Conservation (phyloP, 2,113 vertebrate genomes). For the Notarius lentiginosus region DNA sequence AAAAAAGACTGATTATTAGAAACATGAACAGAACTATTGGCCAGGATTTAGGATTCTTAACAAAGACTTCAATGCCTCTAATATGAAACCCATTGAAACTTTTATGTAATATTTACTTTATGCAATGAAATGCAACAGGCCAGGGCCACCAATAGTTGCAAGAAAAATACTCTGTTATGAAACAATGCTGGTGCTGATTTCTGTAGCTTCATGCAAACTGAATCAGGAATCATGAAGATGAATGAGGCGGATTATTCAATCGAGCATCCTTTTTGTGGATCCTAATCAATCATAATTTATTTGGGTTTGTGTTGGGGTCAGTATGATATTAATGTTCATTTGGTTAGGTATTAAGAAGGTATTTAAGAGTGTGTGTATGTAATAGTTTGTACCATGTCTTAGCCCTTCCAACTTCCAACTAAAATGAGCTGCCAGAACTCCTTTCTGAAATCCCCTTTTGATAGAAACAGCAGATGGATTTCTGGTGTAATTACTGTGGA, state of each 20-base stretch:
- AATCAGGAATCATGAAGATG: background rate
- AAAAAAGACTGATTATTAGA: no score
- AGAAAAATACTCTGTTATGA: background rate
- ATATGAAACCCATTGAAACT: background rate
- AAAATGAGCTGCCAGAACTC: background rate
- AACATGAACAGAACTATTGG: background rate
- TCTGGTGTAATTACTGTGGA: conserved; percentile 34
- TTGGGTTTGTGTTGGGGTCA: background rate
- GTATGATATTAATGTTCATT: no score
- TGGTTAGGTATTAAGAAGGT: no score
- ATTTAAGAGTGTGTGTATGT: background rate
- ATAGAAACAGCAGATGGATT: conserved; percentile 22
- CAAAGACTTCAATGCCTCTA: background rate
- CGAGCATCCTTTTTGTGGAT: background rate
- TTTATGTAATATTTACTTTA: background rate
- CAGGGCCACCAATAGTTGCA: background rate
- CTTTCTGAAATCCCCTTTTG: background rate
- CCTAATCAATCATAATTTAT: background rate
- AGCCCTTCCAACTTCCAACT: background rate
- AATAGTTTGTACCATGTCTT: background rate
- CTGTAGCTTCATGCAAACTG: background rate
- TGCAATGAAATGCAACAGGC: background rate
- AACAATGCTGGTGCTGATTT: background rate
- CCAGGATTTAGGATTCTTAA: background rate
- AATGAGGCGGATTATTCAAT: background rate